A percentile compares a stretch with the other conserved stretches of the same genome.
These are phyloP conservation scores for Ciconia stormi DNA, from an alignment of 2,113 vertebrate species.

Conservation along the genomic window DNA sequence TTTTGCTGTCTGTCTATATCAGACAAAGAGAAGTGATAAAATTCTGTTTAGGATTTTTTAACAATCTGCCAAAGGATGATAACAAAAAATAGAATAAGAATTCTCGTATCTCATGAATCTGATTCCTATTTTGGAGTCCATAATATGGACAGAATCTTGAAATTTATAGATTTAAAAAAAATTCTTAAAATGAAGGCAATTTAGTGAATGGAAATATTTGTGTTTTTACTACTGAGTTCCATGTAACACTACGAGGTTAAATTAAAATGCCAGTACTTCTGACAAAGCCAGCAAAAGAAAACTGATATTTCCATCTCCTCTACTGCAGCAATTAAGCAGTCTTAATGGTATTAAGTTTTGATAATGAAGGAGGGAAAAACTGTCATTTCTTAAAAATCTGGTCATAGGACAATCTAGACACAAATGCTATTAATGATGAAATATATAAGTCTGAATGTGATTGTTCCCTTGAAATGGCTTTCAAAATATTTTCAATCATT, in stretches of 20 bases:
- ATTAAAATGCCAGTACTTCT: not conserved
- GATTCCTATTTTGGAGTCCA: not conserved
- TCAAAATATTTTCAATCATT: not conserved
- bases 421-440: not conserved
- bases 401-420: not conserved
- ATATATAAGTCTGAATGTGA: not conserved
- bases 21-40: not conserved
- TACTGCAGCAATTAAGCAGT: not conserved
- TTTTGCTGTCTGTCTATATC: not conserved
- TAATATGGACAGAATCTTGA: not conserved
- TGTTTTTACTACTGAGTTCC: not conserved
- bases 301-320: not conserved
- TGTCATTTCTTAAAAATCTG: not conserved
- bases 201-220: not conserved
- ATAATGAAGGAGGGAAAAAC: not conserved
- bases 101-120: not conserved
- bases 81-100: not conserved
- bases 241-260: not conserved
- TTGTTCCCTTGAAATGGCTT: not conserved
- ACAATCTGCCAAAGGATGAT: not conserved
- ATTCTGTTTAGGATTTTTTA: not conserved
- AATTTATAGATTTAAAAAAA: accelerated
- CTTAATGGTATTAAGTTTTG: not conserved
- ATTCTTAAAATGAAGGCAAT: not conserved
- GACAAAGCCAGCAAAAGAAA: not conserved